phyloP scores from a whole-genome alignment of 92 coral and sea anemone genomes.

The Phenganax marumi region DNA sequence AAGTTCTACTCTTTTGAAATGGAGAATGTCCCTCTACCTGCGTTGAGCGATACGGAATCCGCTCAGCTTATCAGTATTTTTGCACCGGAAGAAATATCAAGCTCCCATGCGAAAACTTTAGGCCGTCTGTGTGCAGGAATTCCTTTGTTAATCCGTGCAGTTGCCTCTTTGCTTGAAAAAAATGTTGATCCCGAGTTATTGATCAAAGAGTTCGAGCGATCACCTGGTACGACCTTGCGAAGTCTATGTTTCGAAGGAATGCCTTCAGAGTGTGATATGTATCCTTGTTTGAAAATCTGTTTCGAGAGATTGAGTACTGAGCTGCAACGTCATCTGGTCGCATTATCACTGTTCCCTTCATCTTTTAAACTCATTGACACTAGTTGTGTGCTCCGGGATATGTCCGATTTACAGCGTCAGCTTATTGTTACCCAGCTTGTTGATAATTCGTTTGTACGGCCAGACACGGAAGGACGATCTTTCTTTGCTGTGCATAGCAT shows the following conservation, averaged over 20 bases:
- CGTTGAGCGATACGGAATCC: conserved; percentile 61
- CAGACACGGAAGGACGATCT: conserved; percentile 64
- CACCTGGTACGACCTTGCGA: conserved; percentile 79
- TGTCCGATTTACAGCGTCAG: conserved; percentile 68
- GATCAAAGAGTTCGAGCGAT: conserved; percentile 74
- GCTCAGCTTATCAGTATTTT: conserved; percentile 42
- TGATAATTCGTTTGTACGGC: conserved; percentile 87
- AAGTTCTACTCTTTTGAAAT: conserved; percentile 60
- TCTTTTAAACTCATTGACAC: conserved; percentile 75
- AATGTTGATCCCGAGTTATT: conserved; percentile 76
- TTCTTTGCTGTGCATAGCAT: conserved; percentile 76
- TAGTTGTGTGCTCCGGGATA: conserved; percentile 66
- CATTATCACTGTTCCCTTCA: conserved; percentile 83
- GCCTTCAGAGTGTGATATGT: conserved; percentile 81
- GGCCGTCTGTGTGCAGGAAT: conserved; percentile 88
- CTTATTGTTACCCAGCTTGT: conserved; percentile 71
- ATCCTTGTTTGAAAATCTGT: conserved; percentile 79
- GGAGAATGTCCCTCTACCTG: conserved; percentile 45
- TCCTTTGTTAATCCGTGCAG: conserved; percentile 83
- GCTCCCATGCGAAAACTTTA: conserved; percentile 65
- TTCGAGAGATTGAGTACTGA: conserved; percentile 71
- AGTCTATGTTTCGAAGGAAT: conserved; percentile 69
- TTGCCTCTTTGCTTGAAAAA: conserved; percentile 83
- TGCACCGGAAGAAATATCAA: conserved; percentile 63
- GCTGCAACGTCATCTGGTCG: conserved; percentile 68